Base-by-base conservation (phyloP, 2,888 invertebrate genomes). In the Pediacus dermestoides region DNA sequence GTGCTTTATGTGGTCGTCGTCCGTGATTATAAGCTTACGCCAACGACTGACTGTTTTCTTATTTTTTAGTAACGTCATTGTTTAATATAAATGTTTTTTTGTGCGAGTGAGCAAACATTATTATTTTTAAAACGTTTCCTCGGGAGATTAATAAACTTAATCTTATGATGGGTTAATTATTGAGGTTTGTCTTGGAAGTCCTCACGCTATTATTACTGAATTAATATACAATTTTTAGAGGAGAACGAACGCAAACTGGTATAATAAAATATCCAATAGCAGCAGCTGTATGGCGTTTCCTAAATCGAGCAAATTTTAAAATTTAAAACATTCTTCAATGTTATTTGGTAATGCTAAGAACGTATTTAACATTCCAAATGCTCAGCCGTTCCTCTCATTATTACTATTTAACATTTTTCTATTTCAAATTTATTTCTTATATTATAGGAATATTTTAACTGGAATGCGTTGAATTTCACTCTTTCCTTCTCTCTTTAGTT, bases 321-420 rank as follows among this genome's bases (percentile, higher is more conserved):
- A 30, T 40, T 26, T 26, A 27, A 35, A 37, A 37, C 46, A 52
- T 50, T 50, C 48, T 44, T 22, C 21, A 33, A 46, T 39, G 38
- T 36, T 47, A 39, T 39, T 46, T 23, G 44, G 42, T 41, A 50
- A 53, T 35, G 41, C 41, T 14, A 44, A 41, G 50, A 53, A 50
- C 47, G 50, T 36, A 38, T 48, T 55, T 51, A 48, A 52, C 44
- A 57, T 57, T 55, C 54, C 52, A 40, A 39, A 30, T 39, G 42
- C 43, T 49, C 48, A 44, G 33, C 30, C 45, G 36, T 48, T 53
- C 42, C 38, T 23, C 23, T 51, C 50, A 53, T 55, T 53, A 52
- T 49, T 47, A 46, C 48, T 50, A 51, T 49, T 55, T 53, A 51
- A 53, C 46, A 45, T 54, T 48, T 53, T 52, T 52, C 44, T 48